phyloP scores from a whole-genome alignment of 2,113 vertebrate genomes.

The western clawed frog (Xenopus tropicalis) region UCB_Xtro_10.0 CM004450.2:12087501-12088000 shows the following conservation, averaged over 20 bases:
- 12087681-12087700: conserved; percentile 2
- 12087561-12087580: neutral
- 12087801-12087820: neutral
- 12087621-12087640: conserved; percentile 12
- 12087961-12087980: no score
- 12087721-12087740: conserved; percentile 14
- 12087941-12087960: no score
- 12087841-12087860: neutral
- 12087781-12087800: neutral
- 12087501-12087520: no score
- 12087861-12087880: no score
- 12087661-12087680: conserved; percentile 14
- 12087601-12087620: conserved; percentile 8
- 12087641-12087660: neutral
- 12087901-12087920: no score
- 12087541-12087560: neutral
- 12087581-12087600: neutral
- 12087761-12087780: neutral
- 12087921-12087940: no score
- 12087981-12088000: no score
- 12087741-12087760: conserved; percentile 15
- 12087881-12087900: no score
- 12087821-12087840: neutral
- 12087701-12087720: conserved; percentile 13
- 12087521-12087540: no score